phyloP scores from a whole-genome alignment of 2,888 invertebrate species.

The Acleris literana region DNA sequence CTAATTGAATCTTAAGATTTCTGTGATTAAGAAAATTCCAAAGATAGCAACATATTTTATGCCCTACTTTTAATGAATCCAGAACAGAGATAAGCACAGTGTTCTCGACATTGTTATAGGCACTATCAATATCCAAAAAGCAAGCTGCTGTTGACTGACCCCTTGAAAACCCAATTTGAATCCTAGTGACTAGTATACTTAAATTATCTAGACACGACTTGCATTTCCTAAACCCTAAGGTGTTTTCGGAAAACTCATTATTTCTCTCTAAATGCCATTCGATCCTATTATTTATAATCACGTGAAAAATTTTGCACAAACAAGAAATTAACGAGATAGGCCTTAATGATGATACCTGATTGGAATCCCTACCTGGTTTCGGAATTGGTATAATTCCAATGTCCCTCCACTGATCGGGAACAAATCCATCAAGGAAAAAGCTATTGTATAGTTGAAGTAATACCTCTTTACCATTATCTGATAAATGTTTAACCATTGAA shows the following conservation, averaged over 20 bases:
- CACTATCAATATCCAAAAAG: constrained; percentile 46
- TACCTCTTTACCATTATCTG: too few species aligned
- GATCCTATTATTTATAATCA: background rate
- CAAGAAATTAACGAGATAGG: too few species aligned
- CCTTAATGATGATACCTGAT: background rate
- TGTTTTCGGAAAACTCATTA: constrained; percentile 22
- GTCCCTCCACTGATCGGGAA: background rate
- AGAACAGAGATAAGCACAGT: constrained; percentile 31
- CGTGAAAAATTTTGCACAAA: too few species aligned
- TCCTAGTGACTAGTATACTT: constrained; percentile 19
- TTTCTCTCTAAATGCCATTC: background rate
- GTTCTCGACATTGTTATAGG: constrained; percentile 45
- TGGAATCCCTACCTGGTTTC: background rate
- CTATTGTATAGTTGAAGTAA: background rate
- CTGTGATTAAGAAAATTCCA: constrained; percentile 40
- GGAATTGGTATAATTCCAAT: background rate
- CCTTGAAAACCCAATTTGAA: constrained; percentile 41
- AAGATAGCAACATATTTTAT: constrained; percentile 40
- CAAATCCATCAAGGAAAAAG: background rate
- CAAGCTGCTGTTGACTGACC: constrained; percentile 37
- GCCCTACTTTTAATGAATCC: constrained; percentile 39
- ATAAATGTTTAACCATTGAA: too few species aligned
- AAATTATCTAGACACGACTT: constrained; percentile 38
- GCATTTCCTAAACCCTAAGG: constrained; percentile 37
- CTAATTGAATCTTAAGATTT: constrained; percentile 32